Percentiles rank a stretch among this genome's conserved stretches.
phyloP scores from a whole-genome alignment of 2,797 vertebrate genomes.

The Phalanger gymnotis region DNA sequence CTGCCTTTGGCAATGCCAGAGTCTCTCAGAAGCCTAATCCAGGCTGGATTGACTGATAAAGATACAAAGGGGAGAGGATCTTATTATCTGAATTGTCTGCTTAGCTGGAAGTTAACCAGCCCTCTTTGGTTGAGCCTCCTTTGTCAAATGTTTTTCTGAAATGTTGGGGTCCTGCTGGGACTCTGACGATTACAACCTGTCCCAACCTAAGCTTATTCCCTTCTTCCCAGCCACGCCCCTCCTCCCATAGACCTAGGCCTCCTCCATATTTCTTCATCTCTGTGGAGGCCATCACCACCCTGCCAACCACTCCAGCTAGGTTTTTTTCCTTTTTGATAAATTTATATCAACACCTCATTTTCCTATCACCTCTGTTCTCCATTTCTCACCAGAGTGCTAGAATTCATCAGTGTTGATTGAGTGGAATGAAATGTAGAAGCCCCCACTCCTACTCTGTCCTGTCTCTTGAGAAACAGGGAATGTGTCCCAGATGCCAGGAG shows the following conservation, averaged over 20 bases:
- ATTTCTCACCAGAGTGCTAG: neutral
- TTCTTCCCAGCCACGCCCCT: neutral
- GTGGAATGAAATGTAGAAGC: neutral
- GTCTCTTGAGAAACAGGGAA: neutral
- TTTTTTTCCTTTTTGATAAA: neutral
- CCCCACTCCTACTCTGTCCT: neutral
- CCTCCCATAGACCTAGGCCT: neutral
- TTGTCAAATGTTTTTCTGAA: neutral
- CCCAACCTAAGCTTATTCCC: neutral
- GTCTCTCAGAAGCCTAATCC: neutral
- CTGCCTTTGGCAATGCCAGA: neutral
- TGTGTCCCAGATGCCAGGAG: neutral
- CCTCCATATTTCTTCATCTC: neutral
- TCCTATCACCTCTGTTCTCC: neutral
- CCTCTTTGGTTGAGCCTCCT: neutral
- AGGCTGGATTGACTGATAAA: neutral
- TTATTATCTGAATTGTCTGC: neutral
- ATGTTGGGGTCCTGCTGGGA: neutral
- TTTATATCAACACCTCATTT: neutral
- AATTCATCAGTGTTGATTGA: neutral
- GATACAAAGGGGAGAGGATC: neutral
- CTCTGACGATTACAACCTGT: neutral
- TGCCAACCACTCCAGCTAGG: neutral
- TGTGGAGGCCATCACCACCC: neutral
- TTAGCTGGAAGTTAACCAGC: neutral